Conservation (phyloP, 92 coral and sea anemone species). For the Siderastrea siderea region DNA sequence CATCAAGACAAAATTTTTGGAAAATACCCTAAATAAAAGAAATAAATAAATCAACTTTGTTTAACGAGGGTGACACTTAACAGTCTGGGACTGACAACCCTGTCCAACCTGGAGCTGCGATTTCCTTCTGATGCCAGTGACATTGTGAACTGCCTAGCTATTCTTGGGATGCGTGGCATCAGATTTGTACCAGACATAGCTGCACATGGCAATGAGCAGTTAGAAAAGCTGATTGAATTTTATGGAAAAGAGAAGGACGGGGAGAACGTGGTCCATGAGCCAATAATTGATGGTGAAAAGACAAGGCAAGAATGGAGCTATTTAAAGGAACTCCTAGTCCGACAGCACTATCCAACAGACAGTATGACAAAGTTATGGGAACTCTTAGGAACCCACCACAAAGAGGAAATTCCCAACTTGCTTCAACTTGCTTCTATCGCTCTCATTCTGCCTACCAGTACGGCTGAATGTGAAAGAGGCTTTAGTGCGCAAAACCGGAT, state of each 20-base stretch:
- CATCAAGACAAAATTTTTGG: background rate
- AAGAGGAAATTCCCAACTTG: background rate
- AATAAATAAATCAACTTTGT: too few relatives aligned
- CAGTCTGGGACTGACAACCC: too few relatives aligned
- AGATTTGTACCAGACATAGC: conserved; percentile 21
- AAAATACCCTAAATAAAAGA: too few relatives aligned
- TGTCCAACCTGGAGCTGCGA: conserved; percentile 22
- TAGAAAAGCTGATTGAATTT: background rate
- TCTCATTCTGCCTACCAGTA: conserved; percentile 5
- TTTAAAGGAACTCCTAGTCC: background rate
- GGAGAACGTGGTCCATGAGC: background rate
- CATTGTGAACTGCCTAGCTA: conserved; percentile 40
- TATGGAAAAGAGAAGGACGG: background rate
- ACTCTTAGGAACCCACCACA: background rate
- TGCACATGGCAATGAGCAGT: background rate
- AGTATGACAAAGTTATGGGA: background rate
- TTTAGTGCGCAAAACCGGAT: conserved; percentile 1
- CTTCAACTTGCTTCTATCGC: background rate
- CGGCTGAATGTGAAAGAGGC: conserved; percentile 23
- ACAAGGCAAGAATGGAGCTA: background rate
- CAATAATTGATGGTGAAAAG: background rate
- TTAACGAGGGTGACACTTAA: too few relatives aligned
- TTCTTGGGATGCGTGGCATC: conserved; percentile 34
- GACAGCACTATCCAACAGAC: conserved; percentile 8
- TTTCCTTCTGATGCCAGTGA: conserved; percentile 29